These are phyloP conservation scores for Therioaphis trifolii DNA, from an alignment of 2,888 invertebrate genomes.

Conservation along the genomic window DNA sequence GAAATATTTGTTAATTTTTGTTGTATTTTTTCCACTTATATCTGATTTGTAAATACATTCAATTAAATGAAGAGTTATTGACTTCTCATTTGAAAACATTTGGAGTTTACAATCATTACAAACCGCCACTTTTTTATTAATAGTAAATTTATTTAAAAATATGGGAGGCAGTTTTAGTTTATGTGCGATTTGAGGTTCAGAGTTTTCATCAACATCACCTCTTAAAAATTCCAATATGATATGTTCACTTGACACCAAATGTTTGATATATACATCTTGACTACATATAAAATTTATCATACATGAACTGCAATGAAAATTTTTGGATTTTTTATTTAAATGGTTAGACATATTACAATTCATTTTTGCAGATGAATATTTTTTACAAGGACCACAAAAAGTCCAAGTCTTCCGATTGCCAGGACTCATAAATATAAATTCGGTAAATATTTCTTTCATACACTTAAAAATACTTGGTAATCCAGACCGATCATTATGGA, in stretches of 20 bases:
- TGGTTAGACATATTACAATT: slow-evolving; percentile 12
- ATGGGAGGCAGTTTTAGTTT: slow-evolving; percentile 45
- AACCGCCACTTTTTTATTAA: slow-evolving; percentile 15
- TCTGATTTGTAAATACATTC: slow-evolving; percentile 32
- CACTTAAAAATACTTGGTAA: slow-evolving; percentile 46
- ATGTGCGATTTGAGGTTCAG: not conserved
- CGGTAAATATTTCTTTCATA: slow-evolving; percentile 34
- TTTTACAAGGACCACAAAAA: slow-evolving; percentile 48
- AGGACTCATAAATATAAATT: slow-evolving; percentile 16
- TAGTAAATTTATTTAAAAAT: slow-evolving; percentile 40
- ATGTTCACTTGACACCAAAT: slow-evolving; percentile 54
- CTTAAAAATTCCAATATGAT: slow-evolving; percentile 41
- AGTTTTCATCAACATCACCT: not conserved
- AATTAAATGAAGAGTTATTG: slow-evolving; percentile 32
- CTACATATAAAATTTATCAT: slow-evolving; percentile 51
- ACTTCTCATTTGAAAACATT: slow-evolving; percentile 21
- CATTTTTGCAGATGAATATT: slow-evolving; percentile 6
- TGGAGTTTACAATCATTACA: slow-evolving; percentile 39
- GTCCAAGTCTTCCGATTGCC: slow-evolving; percentile 13
- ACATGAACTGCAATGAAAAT: slow-evolving; percentile 45
- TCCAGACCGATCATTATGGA: slow-evolving; percentile 36
- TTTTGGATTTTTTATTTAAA: not conserved
- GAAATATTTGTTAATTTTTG: slow-evolving; percentile 13
- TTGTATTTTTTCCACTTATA: not conserved
- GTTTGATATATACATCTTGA: slow-evolving; percentile 44